phyloP scores from a whole-genome alignment of 2,113 vertebrate genomes.

The Alouatta palliata region DNA sequence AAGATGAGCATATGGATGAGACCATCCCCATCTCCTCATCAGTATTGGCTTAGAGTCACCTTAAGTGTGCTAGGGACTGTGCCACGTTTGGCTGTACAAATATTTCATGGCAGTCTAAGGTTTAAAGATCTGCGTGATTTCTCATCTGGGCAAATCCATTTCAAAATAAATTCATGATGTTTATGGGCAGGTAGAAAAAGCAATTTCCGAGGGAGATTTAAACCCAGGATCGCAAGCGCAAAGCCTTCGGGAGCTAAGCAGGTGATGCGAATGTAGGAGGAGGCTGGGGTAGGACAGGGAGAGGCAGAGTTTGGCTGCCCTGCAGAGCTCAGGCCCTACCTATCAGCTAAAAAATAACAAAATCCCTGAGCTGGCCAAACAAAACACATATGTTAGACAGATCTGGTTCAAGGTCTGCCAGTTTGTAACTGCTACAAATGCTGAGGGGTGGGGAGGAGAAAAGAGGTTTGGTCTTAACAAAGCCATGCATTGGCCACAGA shows the following conservation, averaged over 20 bases:
- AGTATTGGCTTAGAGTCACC: neutral
- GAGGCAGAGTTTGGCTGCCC: neutral
- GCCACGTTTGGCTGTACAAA: fast-evolving
- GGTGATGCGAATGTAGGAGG: neutral
- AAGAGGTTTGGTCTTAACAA: conserved; percentile 13
- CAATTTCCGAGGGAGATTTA: neutral
- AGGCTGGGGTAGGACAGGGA: neutral
- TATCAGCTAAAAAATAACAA: neutral
- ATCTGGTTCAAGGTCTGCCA: conserved; percentile 43
- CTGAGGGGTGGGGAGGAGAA: no score
- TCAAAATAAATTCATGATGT: conserved; percentile 44
- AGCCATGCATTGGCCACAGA: neutral
- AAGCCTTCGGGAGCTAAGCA: neutral
- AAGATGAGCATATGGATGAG: fast-evolving
- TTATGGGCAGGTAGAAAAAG: neutral
- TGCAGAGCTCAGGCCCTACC: neutral
- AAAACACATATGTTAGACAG: conserved; percentile 48
- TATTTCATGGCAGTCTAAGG: neutral
- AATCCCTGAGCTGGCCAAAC: neutral
- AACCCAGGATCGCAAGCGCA: neutral
- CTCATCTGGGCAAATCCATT: conserved; percentile 32
- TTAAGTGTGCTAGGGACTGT: neutral
- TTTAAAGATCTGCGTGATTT: neutral
- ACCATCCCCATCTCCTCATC: fast-evolving
- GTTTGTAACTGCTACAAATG: neutral